Evolutionary conservation across 2,113 vertebrate genomes (phyloP).

Genomic region (Amphilophus citrinellus): DNA sequence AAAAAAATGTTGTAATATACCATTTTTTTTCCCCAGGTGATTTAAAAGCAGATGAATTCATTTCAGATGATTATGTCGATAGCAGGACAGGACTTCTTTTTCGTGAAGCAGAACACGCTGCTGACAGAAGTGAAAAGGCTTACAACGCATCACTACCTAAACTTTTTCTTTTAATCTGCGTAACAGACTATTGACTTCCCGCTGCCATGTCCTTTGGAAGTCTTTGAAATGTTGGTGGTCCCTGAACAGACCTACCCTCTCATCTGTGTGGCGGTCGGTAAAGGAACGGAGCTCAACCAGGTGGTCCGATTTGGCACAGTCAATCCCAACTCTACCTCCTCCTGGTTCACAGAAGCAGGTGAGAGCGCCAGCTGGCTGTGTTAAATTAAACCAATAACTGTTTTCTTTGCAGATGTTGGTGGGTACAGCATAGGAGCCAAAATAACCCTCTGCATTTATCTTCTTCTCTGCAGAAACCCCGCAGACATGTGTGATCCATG

Average conservation of each 20-base stretch:
- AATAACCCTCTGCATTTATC: neutral
- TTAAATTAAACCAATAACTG: neutral
- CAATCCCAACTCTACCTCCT: conserved; percentile 95
- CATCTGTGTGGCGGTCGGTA: conserved; percentile 95
- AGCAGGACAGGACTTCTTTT: too few species aligned
- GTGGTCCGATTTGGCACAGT: conserved; percentile 96
- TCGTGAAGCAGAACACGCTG: too few species aligned
- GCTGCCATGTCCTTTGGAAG: conserved; percentile 92
- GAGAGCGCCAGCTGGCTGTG: conserved; percentile 42
- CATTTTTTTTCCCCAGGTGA: neutral
- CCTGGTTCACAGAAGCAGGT: conserved; percentile 97
- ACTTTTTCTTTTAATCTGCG: neutral
- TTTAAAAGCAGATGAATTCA: neutral
- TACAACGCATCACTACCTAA: too few species aligned
- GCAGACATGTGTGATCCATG: conserved; percentile 94
- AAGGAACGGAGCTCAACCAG: conserved; percentile 94
- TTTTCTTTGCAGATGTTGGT: neutral
- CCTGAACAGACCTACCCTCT: conserved; percentile 95
- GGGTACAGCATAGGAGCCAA: neutral
- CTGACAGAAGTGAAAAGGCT: too few species aligned
- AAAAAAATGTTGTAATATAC: neutral
- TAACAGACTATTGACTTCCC: conserved; percentile 95
- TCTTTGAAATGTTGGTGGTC: conserved; percentile 98
- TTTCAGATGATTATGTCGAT: neutral
- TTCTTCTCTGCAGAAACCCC: conserved; percentile 87